These are phyloP conservation scores for Chrysaora quinquecirrha DNA, from an alignment of 30 jellyfish, hydroid and myxozoan species.

Conservation along the genomic window DNA sequence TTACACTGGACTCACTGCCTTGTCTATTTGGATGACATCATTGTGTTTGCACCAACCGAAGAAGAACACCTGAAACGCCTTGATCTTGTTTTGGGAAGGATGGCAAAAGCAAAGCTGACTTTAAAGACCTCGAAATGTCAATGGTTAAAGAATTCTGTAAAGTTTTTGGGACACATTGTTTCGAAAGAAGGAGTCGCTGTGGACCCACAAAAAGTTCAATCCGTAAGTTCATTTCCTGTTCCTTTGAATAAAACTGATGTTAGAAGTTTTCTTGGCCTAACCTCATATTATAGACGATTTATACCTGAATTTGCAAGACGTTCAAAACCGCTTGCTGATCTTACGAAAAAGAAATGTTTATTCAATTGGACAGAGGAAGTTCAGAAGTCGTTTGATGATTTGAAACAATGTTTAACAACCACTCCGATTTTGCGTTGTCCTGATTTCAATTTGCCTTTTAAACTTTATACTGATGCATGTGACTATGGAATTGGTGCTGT, in stretches of 20 bases:
- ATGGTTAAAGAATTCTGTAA: neutral
- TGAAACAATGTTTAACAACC: neutral
- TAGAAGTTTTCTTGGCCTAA: neutral
- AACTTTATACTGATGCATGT: neutral
- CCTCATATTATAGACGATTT: neutral
- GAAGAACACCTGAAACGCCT: neutral
- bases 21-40: neutral
- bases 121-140: neutral
- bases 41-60: neutral
- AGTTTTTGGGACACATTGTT: neutral
- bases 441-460: neutral
- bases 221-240: neutral
- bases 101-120: no score
- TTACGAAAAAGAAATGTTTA: neutral
- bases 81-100: neutral
- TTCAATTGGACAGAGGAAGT: neutral
- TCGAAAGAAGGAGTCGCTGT: neutral
- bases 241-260: neutral
- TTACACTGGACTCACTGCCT: neutral
- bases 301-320: neutral
- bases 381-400: neutral
- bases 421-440: neutral
- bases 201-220: neutral
- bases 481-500: neutral
- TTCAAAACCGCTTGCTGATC: neutral